Percentiles rank a stretch among this genome's conserved stretches.
Conservation (phyloP, 1,140 invertebrate species). For the Probaryconus sp. region DNA sequence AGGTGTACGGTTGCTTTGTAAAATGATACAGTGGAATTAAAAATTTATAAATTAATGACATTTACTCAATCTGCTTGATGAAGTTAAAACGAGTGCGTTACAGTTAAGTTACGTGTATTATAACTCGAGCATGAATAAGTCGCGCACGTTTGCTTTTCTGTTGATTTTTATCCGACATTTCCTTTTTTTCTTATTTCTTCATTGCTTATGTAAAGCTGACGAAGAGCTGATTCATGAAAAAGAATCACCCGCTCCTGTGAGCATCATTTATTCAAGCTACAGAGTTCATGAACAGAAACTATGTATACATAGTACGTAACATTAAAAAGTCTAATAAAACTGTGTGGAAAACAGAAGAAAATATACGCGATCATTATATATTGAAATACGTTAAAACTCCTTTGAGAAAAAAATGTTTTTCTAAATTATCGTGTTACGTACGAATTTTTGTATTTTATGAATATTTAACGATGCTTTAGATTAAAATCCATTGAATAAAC, state of each 20-base stretch:
- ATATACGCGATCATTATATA: slow-evolving; percentile 26
- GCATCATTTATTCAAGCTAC: slow-evolving; percentile 35
- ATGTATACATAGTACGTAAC: slow-evolving; percentile 15
- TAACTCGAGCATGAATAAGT: slow-evolving; percentile 12
- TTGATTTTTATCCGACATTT: slow-evolving; percentile 21
- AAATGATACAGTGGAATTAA: slow-evolving; percentile 14
- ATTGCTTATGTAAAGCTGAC: slow-evolving; percentile 46
- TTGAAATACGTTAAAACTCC: slow-evolving; percentile 39
- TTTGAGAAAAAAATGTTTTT: neutral
- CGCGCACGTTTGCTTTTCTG: slow-evolving; percentile 2
- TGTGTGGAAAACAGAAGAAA: slow-evolving; percentile 18
- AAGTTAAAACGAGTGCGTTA: slow-evolving; percentile 24
- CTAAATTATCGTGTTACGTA: slow-evolving; percentile 6
- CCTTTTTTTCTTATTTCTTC: slow-evolving; percentile 26
- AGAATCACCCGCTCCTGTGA: slow-evolving; percentile 24
- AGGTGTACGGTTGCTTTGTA: neutral
- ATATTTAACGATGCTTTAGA: slow-evolving; percentile 33
- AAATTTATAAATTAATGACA: slow-evolving; percentile 25
- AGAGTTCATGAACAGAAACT: slow-evolving; percentile 20
- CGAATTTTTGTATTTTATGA: slow-evolving; percentile 33
- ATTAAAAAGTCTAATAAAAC: slow-evolving; percentile 32
- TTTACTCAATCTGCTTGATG: slow-evolving; percentile 19
- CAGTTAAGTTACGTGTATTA: slow-evolving; percentile 1
- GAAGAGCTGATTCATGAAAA: slow-evolving; percentile 46
- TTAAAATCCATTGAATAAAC: slow-evolving; percentile 42